These are phyloP conservation scores for Monochamus alternatus DNA, from an alignment of 2,888 invertebrate species.

Conservation along the genomic window DNA sequence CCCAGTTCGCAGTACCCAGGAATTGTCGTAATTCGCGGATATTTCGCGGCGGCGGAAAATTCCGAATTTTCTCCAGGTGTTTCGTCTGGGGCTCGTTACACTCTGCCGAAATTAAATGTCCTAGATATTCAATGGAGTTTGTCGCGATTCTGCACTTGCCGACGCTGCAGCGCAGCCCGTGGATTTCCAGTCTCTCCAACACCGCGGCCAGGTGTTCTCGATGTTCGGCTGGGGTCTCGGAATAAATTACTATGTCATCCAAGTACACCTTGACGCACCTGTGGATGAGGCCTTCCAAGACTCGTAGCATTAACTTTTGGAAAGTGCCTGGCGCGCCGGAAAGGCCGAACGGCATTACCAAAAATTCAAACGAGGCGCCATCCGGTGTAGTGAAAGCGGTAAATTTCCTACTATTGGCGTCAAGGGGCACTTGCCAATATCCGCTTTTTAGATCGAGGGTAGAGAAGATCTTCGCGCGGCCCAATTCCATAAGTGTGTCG, in stretches of 20 bases:
- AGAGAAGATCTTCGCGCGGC: neutral
- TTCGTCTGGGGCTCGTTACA: constrained; percentile 40
- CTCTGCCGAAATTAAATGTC: constrained; percentile 39
- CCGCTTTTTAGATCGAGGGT: neutral
- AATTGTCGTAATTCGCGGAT: constrained; percentile 48
- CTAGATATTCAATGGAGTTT: constrained; percentile 39
- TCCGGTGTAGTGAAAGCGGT: neutral
- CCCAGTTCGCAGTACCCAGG: constrained; percentile 49
- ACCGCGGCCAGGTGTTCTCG: constrained; percentile 44
- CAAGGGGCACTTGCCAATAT: neutral
- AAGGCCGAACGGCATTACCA: neutral
- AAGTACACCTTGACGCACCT: constrained; percentile 53
- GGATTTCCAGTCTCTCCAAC: constrained; percentile 44
- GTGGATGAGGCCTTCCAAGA: constrained; percentile 19
- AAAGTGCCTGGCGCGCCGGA: neutral
- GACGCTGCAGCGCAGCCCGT: constrained; percentile 38
- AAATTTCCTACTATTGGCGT: neutral
- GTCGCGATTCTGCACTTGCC: constrained; percentile 48
- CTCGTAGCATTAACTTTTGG: constrained; percentile 9
- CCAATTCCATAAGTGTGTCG: too few species aligned
- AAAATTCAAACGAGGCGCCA: neutral
- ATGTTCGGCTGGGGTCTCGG: constrained; percentile 44
- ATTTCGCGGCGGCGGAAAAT: constrained; percentile 28
- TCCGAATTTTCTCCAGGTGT: constrained; percentile 39
- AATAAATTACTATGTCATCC: constrained; percentile 58